Base-by-base conservation (phyloP, 2,113 vertebrate genomes). In the Jacana jacana region DNA sequence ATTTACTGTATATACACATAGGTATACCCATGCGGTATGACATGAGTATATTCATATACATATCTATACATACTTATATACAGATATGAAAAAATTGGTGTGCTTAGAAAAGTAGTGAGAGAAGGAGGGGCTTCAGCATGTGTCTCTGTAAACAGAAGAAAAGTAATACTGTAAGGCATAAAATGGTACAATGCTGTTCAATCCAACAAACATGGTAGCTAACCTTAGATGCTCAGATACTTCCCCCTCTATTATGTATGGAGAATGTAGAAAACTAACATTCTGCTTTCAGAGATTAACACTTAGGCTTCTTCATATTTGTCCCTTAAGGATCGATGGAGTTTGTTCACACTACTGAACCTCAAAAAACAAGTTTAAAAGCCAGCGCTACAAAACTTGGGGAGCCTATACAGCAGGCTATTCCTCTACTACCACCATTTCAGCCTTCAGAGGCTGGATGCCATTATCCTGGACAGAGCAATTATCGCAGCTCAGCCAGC, bases 351-450 rank as follows among this genome's bases (percentile, higher is more conserved):
- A 44, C 86, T 87, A 44, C 23, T 48, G 95, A 93, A 55, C 55
- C 69, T 83, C 81, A 85, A 68, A 54, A 57, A 71, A 81, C 75
- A 20, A 81, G 40, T 40, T 13, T 92, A 73, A 79, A 86, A 84
- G 81, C 93, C 85, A 96, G 69, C 78, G 98, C 97, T 35, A 91
- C 93, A 46, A 97, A 97, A 39, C 97, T 97, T 48, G 95, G 97
- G 58, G 98, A 99, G 70, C 98, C 97, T 0, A 95, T 98, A 58
- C 97, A 91, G 55, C 97, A 98, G 23, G 99, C 99, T 66, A 81
- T 99, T 79, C 98, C 98, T 46, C 97, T 99, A 69, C 98, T 98
- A 46, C 99, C 98, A 16, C 99, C 99, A 2, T 98, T 98, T 87
- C 99, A 99, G 92, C 97, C 98, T 86, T 92, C 95, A 9, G 97